These are phyloP conservation scores for Tromatobia lineatoria DNA, from an alignment of 2,888 invertebrate genomes.

Conservation along the genomic window DNA sequence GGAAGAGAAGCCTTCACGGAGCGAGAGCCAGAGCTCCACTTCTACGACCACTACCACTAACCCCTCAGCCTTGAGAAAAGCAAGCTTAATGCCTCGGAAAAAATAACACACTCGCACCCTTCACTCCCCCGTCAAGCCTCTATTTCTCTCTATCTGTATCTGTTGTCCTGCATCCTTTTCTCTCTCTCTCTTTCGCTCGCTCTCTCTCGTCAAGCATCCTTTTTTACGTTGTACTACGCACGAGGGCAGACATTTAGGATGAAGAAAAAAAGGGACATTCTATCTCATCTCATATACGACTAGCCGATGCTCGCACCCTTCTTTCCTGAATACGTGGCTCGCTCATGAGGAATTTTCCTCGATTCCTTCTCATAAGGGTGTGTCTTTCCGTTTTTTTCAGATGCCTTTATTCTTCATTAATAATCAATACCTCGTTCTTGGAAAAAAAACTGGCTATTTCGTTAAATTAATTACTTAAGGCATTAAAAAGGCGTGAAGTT, in stretches of 20 bases:
- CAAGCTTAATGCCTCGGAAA: constrained; percentile 85
- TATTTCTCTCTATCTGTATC: constrained; percentile 49
- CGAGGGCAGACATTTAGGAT: constrained; percentile 82
- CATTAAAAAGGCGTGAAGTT: neutral
- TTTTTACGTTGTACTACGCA: constrained; percentile 74
- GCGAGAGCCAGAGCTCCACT: constrained; percentile 29
- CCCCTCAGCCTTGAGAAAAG: constrained; percentile 76
- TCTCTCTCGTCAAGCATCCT: constrained; percentile 70
- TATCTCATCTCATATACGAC: constrained; percentile 47
- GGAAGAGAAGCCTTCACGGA: constrained; percentile 45
- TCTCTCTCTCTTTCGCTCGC: constrained; percentile 61
- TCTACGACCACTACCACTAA: constrained; percentile 75
- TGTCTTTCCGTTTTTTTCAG: constrained; percentile 19
- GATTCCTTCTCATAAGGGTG: constrained; percentile 16
- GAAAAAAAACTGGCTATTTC: constrained; percentile 4
- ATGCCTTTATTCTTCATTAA: neutral
- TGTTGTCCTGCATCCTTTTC: constrained; percentile 23
- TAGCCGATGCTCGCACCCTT: constrained; percentile 40
- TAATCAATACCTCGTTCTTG: neutral
- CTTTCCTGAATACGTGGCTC: constrained; percentile 31
- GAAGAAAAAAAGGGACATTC: constrained; percentile 65
- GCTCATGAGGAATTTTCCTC: constrained; percentile 33
- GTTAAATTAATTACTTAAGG: constrained; percentile 60
- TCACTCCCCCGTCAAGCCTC: constrained; percentile 35
- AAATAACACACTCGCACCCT: constrained; percentile 82